Percentiles rank a stretch among this genome's conserved stretches.
These are phyloP conservation scores for Chloromyia formosa DNA, from an alignment of 2,888 invertebrate species.

Conservation along the genomic window DNA sequence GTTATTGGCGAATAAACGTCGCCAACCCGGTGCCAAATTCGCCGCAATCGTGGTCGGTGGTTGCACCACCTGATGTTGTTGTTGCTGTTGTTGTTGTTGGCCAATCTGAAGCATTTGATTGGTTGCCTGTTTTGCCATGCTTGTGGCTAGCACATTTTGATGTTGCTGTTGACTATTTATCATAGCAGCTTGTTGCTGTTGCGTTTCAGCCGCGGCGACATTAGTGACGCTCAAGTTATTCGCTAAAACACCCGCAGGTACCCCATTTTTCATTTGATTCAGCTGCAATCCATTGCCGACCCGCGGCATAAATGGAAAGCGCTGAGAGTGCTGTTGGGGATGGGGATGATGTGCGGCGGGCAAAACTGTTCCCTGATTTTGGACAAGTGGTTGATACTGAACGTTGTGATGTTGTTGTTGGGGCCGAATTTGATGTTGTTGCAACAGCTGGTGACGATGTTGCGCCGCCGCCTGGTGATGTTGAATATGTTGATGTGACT, in stretches of 20 bases:
- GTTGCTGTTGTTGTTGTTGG: conserved; percentile 50
- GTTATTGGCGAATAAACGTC: conserved; percentile 75
- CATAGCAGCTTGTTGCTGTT: conserved; percentile 40
- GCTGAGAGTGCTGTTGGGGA: conserved; percentile 51
- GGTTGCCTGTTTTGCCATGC: conserved; percentile 49
- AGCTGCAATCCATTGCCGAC: conserved; percentile 55
- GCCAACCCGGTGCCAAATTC: conserved; percentile 81
- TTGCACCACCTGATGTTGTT: conserved; percentile 48
- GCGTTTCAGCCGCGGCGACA: conserved; percentile 42
- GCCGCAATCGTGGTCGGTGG: conserved; percentile 51
- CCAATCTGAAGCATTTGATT: conserved; percentile 20
- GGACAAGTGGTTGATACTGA: conserved; percentile 22
- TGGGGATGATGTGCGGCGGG: no score
- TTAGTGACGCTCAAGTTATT: neutral
- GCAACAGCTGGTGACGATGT: conserved; percentile 51
- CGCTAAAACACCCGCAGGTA: neutral
- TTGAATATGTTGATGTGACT: conserved; percentile 27
- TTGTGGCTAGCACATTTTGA: conserved; percentile 53
- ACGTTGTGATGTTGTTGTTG: conserved; percentile 47
- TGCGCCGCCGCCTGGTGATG: conserved; percentile 22
- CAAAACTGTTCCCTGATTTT: no score
- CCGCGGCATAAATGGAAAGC: conserved; percentile 54
- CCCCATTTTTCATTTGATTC: conserved; percentile 39
- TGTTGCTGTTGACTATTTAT: conserved; percentile 52
- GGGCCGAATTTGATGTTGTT: conserved; percentile 44